These are phyloP conservation scores for Takifugu flavidus DNA, from an alignment of 2,113 vertebrate genomes.

Conservation along the genomic window DNA sequence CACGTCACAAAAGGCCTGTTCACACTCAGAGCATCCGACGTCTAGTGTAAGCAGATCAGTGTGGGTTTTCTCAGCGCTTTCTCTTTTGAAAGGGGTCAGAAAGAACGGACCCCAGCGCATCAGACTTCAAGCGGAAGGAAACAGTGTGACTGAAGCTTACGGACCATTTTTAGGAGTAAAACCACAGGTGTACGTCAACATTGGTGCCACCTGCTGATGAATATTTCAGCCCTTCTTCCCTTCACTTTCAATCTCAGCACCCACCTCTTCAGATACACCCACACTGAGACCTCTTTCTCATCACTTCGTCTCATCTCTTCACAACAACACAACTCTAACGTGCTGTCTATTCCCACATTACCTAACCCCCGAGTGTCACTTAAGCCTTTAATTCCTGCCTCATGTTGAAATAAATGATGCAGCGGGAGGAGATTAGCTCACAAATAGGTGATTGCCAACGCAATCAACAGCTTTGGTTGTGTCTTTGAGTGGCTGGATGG, in stretches of 20 bases:
- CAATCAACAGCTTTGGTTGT: neutral
- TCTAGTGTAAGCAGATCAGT: too few relatives aligned
- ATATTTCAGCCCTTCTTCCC: conserved; percentile 50
- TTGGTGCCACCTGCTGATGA: conserved; percentile 38
- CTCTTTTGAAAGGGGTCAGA: too few relatives aligned
- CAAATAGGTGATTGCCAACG: conserved; percentile 8
- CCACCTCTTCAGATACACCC: conserved; percentile 35
- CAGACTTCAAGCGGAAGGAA: too few relatives aligned
- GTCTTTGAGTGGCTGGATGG: neutral
- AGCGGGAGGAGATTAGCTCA: conserved; percentile 8
- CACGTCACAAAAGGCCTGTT: too few relatives aligned
- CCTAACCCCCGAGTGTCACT: too few relatives aligned
- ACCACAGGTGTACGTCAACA: conserved; percentile 36
- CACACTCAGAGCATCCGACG: too few relatives aligned
- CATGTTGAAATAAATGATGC: conserved; percentile 2
- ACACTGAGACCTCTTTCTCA: conserved; percentile 54
- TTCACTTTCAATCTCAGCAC: conserved; percentile 43
- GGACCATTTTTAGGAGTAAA: too few relatives aligned
- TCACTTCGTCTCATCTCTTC: conserved; percentile 42
- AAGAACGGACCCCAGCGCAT: too few relatives aligned
- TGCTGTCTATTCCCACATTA: too few relatives aligned
- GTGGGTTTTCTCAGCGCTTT: too few relatives aligned
- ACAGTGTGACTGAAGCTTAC: too few relatives aligned
- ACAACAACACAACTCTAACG: conserved; percentile 28
- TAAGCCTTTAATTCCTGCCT: neutral